Evolutionary conservation across 92 coral and sea anemone species (phyloP), one percentile per base, ranked within the genome.

Genomic region (Paramuricea clavata): DNA sequence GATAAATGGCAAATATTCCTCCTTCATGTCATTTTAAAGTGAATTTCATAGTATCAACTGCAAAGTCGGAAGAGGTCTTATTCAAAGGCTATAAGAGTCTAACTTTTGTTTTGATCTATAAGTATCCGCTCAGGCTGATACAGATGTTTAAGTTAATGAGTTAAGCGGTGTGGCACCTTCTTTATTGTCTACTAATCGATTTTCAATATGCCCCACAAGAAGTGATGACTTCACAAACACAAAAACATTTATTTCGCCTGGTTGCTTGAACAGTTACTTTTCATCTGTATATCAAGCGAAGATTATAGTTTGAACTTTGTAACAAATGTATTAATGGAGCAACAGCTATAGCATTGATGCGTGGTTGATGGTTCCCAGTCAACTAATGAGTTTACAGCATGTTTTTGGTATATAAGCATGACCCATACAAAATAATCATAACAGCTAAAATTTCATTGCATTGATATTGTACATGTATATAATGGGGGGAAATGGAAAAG

Each of bases 161-260:
- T 13, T 65, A 65, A 65, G 72, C 72, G 72, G 72, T 33, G 11
- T 28, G 39, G 22, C 39, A 65, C 39, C 42, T 27, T 19, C 12
- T 28, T 65, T 39, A 65, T 65, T 65, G 72, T 65, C 16, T 16
- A 13, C 23, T 65, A 65, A 65, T 65, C 39, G 72, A 65, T 65
- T 65, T 65, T 65, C 72, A 30, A 27, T 27, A 30, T 65, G 72
- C 39, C 39, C 28, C 39, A 27, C 35, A 39, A 54, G 62, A 54
- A 65, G 23, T 65, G 9, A 27, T 65, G 39, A 65, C 32, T 65
- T 65, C 32, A 65, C 23, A 65, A 65, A 65, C 72, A 65, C 72
- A 54, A 54, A 54, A 54, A 54, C 62, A 54, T 54, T 19, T 54
- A 17, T 54, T 54, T 19, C 3, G 62, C 62, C 0, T 54, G 62